Conservation (phyloP, 2,797 vertebrate genomes). For the Aeoliscus strigatus region DNA sequence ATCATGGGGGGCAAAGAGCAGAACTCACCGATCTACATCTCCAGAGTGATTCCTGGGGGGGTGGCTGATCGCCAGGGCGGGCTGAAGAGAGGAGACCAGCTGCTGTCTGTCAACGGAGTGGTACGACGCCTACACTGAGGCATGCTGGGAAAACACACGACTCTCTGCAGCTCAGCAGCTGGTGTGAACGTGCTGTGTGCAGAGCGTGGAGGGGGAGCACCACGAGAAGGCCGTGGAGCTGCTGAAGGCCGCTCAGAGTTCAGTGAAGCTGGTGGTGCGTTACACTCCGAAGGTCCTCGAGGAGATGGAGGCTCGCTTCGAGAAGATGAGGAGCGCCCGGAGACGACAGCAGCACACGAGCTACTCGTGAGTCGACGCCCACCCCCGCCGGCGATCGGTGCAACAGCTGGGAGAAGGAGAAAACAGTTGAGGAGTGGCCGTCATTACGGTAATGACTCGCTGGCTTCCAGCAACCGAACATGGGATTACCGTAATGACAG, state of each 20-base stretch:
- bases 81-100: conserved; percentile 88
- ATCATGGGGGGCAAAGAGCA: conserved; percentile 95
- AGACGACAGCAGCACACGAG: conserved; percentile 89
- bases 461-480: no score
- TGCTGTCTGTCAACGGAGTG: conserved; percentile 90
- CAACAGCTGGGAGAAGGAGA: no score
- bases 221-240: conserved; percentile 91
- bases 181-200: conserved; percentile 12
- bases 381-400: no score
- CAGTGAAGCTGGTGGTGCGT: conserved; percentile 87
- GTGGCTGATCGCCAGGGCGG: conserved; percentile 90
- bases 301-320: conserved; percentile 93
- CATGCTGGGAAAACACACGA: no score
- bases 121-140: conserved; percentile 54
- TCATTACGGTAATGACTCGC: no score
- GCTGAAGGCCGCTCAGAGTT: conserved; percentile 88
- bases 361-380: conserved; percentile 79
- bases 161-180: no score
- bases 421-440: no score
- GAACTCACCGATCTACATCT: conserved; percentile 93
- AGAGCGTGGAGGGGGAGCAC: conserved; percentile 92
- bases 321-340: conserved; percentile 90
- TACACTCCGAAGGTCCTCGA: conserved; percentile 91
- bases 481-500: no score
- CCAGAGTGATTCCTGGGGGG: conserved; percentile 87